Evolutionary conservation across 2,113 vertebrate genomes (phyloP).

Genomic region (Anolis sagrei): DNA sequence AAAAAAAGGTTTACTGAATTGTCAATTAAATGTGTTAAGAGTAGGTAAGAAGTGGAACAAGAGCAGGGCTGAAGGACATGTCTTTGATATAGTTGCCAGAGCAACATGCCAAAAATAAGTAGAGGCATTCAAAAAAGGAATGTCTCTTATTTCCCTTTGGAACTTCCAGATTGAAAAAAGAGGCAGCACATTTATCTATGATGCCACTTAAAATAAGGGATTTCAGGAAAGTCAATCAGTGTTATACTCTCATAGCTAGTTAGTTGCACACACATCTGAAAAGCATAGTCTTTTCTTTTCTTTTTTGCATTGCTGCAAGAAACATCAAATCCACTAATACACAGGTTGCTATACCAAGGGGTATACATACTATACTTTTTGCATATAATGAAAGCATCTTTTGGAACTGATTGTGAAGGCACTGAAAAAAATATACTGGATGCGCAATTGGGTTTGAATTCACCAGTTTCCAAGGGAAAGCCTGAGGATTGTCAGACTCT

Average conservation of each 20-base stretch:
- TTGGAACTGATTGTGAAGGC: conserved; percentile 5
- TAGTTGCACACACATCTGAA: background rate
- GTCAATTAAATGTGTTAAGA: conserved; percentile 10
- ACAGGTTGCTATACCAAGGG: background rate
- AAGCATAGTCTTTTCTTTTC: background rate
- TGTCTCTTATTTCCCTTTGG: background rate
- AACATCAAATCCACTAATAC: background rate
- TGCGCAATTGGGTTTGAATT: background rate
- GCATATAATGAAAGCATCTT: background rate
- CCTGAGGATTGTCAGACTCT: background rate
- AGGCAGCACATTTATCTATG: background rate
- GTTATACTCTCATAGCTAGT: conserved; percentile 27
- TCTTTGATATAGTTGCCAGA: background rate
- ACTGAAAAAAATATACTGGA: conserved; percentile 12
- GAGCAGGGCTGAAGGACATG: background rate
- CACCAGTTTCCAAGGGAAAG: background rate
- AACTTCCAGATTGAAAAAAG: background rate
- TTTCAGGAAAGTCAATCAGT: background rate
- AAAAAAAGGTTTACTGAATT: background rate
- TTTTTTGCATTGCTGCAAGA: conserved; percentile 42
- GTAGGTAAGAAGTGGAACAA: conserved; percentile 33
- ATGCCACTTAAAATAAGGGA: background rate
- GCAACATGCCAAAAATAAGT: background rate
- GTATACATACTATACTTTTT: background rate
- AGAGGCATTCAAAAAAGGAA: background rate